A percentile compares a stretch with the other conserved stretches of the same genome.
Evolutionary conservation across 2,888 invertebrate species (phyloP).

Genomic region (Platycnemis pennipes): DNA sequence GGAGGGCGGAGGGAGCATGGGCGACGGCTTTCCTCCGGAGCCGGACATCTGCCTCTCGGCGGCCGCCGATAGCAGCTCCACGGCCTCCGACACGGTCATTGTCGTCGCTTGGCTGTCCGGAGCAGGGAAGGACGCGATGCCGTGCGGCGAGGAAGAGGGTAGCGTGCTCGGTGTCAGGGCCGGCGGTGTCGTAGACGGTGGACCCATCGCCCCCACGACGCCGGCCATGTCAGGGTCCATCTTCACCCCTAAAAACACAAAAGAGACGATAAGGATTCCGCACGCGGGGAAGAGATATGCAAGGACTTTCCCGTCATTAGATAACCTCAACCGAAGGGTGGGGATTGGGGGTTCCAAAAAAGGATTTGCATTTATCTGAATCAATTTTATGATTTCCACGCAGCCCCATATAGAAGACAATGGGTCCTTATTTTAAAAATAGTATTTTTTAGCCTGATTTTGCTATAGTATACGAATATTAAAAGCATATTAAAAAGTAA

Average conservation of each 20-base stretch:
- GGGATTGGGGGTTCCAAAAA: no score
- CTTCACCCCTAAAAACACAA: conserved; percentile 4
- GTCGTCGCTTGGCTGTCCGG: conserved; percentile 37
- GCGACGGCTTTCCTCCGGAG: conserved; percentile 30
- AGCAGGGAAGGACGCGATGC: conserved; percentile 33
- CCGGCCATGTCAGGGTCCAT: conserved; percentile 60
- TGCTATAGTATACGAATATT: no score
- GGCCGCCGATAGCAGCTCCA: conserved; percentile 62
- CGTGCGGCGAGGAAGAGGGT: conserved; percentile 50
- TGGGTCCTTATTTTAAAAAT: no score
- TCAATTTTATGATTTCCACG: no score
- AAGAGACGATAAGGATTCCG: not conserved
- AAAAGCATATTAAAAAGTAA: no score
- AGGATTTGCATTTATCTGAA: no score
- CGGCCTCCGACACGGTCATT: conserved; percentile 67
- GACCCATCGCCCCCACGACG: conserved; percentile 50
- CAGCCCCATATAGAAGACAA: no score
- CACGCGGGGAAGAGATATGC: no score
- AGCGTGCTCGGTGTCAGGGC: conserved; percentile 55
- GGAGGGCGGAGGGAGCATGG: conserved; percentile 63
- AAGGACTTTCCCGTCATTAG: no score
- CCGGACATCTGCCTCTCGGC: conserved; percentile 51
- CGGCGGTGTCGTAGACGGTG: not conserved
- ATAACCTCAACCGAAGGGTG: no score
- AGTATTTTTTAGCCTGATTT: no score